Evolutionary conservation across 2,797 vertebrate genomes (phyloP).

Genomic region (Scleropages formosus): DNA sequence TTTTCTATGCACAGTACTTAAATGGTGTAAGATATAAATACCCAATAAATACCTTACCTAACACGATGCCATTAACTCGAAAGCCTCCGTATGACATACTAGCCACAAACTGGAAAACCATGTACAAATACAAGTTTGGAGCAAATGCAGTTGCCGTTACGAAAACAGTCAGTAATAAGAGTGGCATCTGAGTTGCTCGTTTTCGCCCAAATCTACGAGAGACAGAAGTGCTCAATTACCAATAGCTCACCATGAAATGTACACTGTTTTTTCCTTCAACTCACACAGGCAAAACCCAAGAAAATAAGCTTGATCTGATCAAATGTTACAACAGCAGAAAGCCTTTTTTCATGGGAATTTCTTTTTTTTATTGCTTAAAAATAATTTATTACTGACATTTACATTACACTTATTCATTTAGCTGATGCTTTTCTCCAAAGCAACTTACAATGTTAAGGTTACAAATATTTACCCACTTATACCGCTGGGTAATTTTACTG

Average conservation of each 20-base stretch:
- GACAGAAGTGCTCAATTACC: no score
- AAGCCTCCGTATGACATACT: conserved; percentile 62
- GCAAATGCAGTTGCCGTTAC: conserved; percentile 64
- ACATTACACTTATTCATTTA: no score
- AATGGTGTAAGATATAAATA: no score
- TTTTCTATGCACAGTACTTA: no score
- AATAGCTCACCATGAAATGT: not conserved
- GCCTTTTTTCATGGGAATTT: not conserved
- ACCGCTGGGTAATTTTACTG: no score
- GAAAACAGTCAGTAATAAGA: conserved; percentile 60
- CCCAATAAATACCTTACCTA: conserved; percentile 65
- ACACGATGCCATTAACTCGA: conserved; percentile 62
- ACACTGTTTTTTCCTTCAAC: not conserved
- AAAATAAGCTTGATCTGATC: no score
- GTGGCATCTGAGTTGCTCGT: conserved; percentile 62
- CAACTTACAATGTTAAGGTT: no score
- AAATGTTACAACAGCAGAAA: no score
- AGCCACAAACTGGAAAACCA: conserved; percentile 66
- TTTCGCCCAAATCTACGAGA: conserved; percentile 72
- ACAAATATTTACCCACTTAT: no score
- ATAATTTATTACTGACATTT: no score
- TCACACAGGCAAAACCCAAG: not conserved
- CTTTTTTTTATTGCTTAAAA: no score
- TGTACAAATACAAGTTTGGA: conserved; percentile 68
- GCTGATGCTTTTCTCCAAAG: no score